Evolutionary conservation across 2,113 vertebrate species (phyloP).

Genomic region (Cynoglossus semilaevis): DNA sequence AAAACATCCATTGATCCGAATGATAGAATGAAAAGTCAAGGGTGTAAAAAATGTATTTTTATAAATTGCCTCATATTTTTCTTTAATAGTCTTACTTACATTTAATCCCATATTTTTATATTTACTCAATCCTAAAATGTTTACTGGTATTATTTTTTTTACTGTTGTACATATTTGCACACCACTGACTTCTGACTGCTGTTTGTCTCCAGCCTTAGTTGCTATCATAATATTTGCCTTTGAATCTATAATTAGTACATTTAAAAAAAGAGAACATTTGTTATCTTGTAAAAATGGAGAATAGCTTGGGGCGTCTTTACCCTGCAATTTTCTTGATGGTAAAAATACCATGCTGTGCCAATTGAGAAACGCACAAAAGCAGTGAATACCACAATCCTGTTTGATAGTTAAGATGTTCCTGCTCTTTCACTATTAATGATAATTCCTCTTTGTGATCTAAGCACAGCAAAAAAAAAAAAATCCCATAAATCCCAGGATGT

Average conservation of each 20-base stretch:
- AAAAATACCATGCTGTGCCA: conserved; percentile 18
- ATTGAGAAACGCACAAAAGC: conserved; percentile 34
- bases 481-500: conserved; percentile 32
- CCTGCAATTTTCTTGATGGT: conserved; percentile 37
- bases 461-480: conserved; percentile 41
- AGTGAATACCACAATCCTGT: conserved; percentile 43
- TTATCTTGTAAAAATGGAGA: conserved; percentile 22
- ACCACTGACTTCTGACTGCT: not conserved
- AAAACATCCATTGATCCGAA: too few relatives aligned
- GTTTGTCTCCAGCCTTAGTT: not conserved
- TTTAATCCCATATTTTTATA: too few relatives aligned
- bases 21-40: too few relatives aligned
- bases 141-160: too few relatives aligned
- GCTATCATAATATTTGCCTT: conserved; percentile 27
- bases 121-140: too few relatives aligned
- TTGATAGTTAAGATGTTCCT: conserved; percentile 44
- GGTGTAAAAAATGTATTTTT: too few relatives aligned
- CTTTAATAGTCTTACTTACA: too few relatives aligned
- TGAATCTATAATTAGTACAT: conserved; percentile 28
- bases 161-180: not conserved
- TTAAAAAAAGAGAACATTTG: conserved; percentile 11
- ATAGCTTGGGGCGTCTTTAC: conserved; percentile 39
- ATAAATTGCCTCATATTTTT: too few relatives aligned
- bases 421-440: conserved; percentile 30
- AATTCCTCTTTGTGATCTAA: conserved; percentile 50